Percentiles rank a stretch among this genome's conserved stretches.
Evolutionary conservation across 92 coral and sea anemone genomes (phyloP).

Genomic region (Porites evermanni): DNA sequence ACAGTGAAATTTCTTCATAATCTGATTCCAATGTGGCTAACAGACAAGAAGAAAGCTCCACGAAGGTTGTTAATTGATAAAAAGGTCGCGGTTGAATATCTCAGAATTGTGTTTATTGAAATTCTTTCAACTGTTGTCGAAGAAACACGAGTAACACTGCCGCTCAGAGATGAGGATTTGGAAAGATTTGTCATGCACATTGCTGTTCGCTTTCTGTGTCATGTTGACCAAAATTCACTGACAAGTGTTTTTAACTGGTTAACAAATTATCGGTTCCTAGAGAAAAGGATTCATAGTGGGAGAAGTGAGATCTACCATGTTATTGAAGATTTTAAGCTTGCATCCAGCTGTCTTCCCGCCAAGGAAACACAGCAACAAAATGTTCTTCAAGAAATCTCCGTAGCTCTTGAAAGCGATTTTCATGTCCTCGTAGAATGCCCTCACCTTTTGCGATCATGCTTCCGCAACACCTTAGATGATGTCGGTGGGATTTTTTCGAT

Average conservation of each 20-base stretch:
- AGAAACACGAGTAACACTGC: neutral
- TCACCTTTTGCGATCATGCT: neutral
- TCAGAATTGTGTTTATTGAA: neutral
- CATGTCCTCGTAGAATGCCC: conserved; percentile 22
- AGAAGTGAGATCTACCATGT: conserved; percentile 4
- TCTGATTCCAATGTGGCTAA: neutral
- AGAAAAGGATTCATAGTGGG: conserved; percentile 2
- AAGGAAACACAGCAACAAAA: neutral
- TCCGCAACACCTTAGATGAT: neutral
- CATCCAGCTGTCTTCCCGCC: neutral
- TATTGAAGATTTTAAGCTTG: neutral
- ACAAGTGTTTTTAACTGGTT: conserved; percentile 16
- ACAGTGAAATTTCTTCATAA: neutral
- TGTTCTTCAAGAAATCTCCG: neutral
- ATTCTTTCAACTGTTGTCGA: neutral
- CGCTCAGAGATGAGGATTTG: conserved; percentile 5
- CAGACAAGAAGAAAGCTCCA: neutral
- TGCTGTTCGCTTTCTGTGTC: conserved; percentile 24
- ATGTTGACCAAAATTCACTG: neutral
- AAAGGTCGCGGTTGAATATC: neutral
- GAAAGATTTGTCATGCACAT: neutral
- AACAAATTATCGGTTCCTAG: conserved; percentile 23
- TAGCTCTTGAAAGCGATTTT: conserved; percentile 1
- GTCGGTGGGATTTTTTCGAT: neutral
- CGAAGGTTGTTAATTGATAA: neutral